Percentiles rank a stretch among this genome's conserved stretches.
phyloP scores from a whole-genome alignment of 2,113 vertebrate genomes.

The Sceloporus undulatus region DNA sequence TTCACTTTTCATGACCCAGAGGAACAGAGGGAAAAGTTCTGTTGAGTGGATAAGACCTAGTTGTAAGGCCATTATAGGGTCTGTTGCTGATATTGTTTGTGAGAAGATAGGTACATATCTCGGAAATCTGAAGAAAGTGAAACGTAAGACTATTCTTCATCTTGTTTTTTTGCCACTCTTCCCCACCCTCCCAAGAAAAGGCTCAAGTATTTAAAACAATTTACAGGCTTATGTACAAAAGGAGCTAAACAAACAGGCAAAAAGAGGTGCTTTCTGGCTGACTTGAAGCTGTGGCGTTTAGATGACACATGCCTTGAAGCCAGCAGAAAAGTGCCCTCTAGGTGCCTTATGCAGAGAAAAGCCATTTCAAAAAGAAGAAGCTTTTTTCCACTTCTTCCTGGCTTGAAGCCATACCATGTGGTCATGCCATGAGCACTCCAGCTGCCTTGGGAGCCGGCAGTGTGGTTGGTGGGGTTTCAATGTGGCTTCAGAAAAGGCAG shows the following conservation, averaged over 20 bases:
- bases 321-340: too few relatives aligned
- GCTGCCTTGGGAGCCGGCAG: too few relatives aligned
- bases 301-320: too few relatives aligned
- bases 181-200: constrained; percentile 88
- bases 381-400: too few relatives aligned
- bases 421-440: too few relatives aligned
- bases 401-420: too few relatives aligned
- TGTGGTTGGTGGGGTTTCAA: too few relatives aligned
- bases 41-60: neutral
- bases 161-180: constrained; percentile 82
- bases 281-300: too few relatives aligned
- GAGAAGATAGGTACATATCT: neutral
- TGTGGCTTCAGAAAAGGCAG: too few relatives aligned
- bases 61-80: neutral
- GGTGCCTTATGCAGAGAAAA: too few relatives aligned
- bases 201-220: constrained; percentile 99
- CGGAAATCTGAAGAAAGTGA: constrained; percentile 92
- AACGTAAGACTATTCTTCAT: constrained; percentile 99
- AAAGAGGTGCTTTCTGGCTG: too few relatives aligned
- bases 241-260: constrained; percentile 37
- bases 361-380: too few relatives aligned
- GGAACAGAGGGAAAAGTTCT: neutral
- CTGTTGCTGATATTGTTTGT: neutral
- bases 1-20: neutral
- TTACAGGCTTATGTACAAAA: constrained; percentile 99